Evolutionary conservation across 2,797 vertebrate genomes (phyloP).

Genomic region (Eulemur mongoz): DNA sequence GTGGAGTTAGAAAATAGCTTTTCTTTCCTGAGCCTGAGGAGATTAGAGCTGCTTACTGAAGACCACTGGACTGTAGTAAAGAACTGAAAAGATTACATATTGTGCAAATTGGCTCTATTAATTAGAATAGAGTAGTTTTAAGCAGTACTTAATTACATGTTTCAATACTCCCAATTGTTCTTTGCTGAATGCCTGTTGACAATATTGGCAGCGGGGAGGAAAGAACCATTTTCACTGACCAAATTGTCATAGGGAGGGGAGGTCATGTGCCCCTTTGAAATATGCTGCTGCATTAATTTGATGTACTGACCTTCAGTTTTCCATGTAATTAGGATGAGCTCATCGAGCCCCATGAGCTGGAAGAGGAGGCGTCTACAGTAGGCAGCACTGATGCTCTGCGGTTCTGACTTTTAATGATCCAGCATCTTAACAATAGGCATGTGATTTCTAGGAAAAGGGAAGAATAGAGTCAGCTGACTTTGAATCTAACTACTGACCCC

Average conservation of each 20-base stretch:
- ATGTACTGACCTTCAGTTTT: slow-evolving; percentile 79
- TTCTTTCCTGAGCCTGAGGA: slow-evolving; percentile 79
- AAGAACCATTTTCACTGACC: slow-evolving; percentile 83
- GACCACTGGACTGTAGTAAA: slow-evolving; percentile 79
- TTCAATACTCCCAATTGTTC: slow-evolving; percentile 84
- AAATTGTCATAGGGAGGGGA: slow-evolving; percentile 81
- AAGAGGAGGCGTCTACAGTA: slow-evolving; percentile 65
- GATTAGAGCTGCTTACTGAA: slow-evolving; percentile 79
- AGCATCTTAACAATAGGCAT: slow-evolving; percentile 75
- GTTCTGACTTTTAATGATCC: slow-evolving; percentile 79
- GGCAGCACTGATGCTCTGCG: slow-evolving; percentile 59
- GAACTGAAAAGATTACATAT: slow-evolving; percentile 86
- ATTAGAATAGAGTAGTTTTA: slow-evolving; percentile 86
- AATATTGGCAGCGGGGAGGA: slow-evolving; percentile 79
- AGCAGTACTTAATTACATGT: slow-evolving; percentile 87
- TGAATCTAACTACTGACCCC: slow-evolving; percentile 68
- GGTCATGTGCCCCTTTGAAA: slow-evolving; percentile 79
- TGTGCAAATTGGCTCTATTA: slow-evolving; percentile 86
- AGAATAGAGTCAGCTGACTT: slow-evolving; percentile 81
- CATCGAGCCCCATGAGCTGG: slow-evolving; percentile 65
- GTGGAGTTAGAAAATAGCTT: slow-evolving; percentile 81
- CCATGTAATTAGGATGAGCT: slow-evolving; percentile 77
- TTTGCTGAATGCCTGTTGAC: slow-evolving; percentile 83
- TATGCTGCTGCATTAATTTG: slow-evolving; percentile 80
- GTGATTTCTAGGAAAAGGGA: slow-evolving; percentile 80